Evolutionary conservation across 2,797 vertebrate genomes (phyloP), one percentile per base, ranked within the genome.

Genomic region (Australoheros facetus): DNA sequence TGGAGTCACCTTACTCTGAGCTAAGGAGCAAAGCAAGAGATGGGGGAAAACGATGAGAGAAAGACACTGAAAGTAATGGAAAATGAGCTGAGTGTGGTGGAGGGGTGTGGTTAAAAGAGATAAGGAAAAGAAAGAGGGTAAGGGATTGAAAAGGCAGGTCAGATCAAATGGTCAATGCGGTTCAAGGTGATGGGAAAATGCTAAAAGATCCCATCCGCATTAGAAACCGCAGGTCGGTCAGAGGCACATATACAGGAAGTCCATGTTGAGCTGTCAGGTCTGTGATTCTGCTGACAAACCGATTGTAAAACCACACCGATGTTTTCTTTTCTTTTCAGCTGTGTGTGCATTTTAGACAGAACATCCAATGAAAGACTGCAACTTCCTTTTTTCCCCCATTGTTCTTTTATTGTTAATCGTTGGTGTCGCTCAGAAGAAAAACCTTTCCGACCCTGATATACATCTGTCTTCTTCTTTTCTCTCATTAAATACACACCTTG

Each of bases 321-420:
- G 34, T 19, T 4, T 3, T 34, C 70, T 26, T 4, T 26, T 60
- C 71, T 51, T 66, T 62, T 73, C 16, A 59, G 73, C 74, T 23
- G 12, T 2, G 70, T 74, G 21, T 26, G 80, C 71, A 83, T 79
- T 82, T 85, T 10, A 55, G 53, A 85, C 69, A 66, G 76, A 77
- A 79, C 11, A 79, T 54, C 53, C 71, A 72, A 84, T 60, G 56
- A 78, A 34, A 71, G 16, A 11, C 45, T 69, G 71, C 80, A 80
- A 74, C 57, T 32, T 82, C 42, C 75, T 74, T 82, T 87, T 90
- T 82, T 66, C 62, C 56, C 83, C 89, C 86, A 83, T 89, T 90
- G 86, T 88, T 92, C 81, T 92, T 95, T 96, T 93, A 95, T 96
- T 94, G 85, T 93, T 90, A 87, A 91, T 90, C 39, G 26, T 82